Base-by-base conservation (phyloP, 2,113 vertebrate genomes). In the Oncorhynchus tshawytscha region DNA sequence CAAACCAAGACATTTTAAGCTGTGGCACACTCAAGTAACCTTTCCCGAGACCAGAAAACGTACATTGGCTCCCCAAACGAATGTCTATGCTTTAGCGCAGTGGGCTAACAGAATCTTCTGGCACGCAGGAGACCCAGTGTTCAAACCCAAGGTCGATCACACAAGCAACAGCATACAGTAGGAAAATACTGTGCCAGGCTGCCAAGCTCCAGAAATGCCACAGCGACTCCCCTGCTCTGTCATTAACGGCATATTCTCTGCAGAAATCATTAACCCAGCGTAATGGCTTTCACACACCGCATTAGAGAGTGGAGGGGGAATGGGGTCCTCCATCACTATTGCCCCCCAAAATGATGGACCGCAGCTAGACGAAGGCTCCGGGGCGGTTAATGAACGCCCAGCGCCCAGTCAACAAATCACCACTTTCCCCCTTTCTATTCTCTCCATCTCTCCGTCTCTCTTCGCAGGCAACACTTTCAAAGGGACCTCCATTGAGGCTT, bases 281-380 rank as follows among this genome's bases (percentile, higher is more conserved):
- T 87, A 80, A 84, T 85, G 74, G 72, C 72, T 78, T 78, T 65
- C 75, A 77, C 80, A 81, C 78, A 78, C 39, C n/a, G 65, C 81
- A 81, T 84, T 74, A 45, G 39, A 84, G 71, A 84, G 67, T 78
- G 60, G 75, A 77, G 69, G 57, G 76, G 72, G 80, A 29, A 59
- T 73, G 9, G 67, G 70, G 67, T 74, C 71, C 77, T 86, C 71
- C 77, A 84, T 88, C 81, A 83, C 15, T 12, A 15, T 73, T 45
- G 39, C 18, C 12, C 18, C 12, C 51, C 22, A 39, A 39, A 82
- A 82, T 85, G 82, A 88, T 80, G 18, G 64, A 81, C 77, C 73
- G 70, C 5, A 1, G 57, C 77, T 31, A 54, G 1, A 39, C 65
- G 27, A 45, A 78, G 69, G 76, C 75, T 84, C 51, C 51, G 67